These are phyloP conservation scores for Chrysomela aeneicollis DNA, from an alignment of 2,888 invertebrate species.

Conservation along the genomic window DNA sequence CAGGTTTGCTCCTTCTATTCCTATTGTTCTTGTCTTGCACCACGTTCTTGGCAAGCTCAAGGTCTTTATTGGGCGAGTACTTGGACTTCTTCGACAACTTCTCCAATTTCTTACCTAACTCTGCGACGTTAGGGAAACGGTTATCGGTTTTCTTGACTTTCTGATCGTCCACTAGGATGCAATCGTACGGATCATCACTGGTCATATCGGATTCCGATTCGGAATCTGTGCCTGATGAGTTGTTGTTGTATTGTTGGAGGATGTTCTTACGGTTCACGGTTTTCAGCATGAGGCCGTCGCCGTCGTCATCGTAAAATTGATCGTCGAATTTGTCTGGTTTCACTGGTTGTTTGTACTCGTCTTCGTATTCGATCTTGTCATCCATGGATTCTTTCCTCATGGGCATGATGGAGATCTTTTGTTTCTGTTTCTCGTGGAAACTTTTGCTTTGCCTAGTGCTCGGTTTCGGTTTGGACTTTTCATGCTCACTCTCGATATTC, in stretches of 20 bases:
- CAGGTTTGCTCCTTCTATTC: slow-evolving; percentile 46
- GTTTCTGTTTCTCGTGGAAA: slow-evolving; percentile 43
- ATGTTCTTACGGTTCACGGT: slow-evolving; percentile 78
- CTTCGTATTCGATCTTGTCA: slow-evolving; percentile 41
- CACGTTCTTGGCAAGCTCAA: slow-evolving; percentile 41
- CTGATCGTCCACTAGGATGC: slow-evolving; percentile 78
- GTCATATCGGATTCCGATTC: slow-evolving; percentile 71
- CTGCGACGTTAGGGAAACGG: slow-evolving; percentile 62
- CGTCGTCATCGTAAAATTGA: slow-evolving; percentile 72
- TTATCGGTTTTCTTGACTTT: slow-evolving; percentile 52
- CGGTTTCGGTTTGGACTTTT: slow-evolving; percentile 57
- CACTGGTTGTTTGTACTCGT: slow-evolving; percentile 38
- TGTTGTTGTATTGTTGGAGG: slow-evolving; percentile 72
- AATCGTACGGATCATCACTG: slow-evolving; percentile 81
- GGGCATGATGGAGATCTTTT: slow-evolving; percentile 43
- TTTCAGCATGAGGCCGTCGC: slow-evolving; percentile 74
- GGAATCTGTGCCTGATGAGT: slow-evolving; percentile 68
- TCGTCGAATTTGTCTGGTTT: slow-evolving; percentile 61
- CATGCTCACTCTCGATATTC: slow-evolving; percentile 57
- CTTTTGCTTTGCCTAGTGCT: slow-evolving; percentile 28
- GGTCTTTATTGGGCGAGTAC: slow-evolving; percentile 56
- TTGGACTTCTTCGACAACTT: slow-evolving; percentile 60
- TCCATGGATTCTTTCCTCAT: slow-evolving; percentile 41
- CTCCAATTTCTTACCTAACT: slow-evolving; percentile 60
- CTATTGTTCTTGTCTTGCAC: slow-evolving; percentile 50